phyloP scores from a whole-genome alignment of 1,140 invertebrate species.

The Scaptomyza montana region DNA sequence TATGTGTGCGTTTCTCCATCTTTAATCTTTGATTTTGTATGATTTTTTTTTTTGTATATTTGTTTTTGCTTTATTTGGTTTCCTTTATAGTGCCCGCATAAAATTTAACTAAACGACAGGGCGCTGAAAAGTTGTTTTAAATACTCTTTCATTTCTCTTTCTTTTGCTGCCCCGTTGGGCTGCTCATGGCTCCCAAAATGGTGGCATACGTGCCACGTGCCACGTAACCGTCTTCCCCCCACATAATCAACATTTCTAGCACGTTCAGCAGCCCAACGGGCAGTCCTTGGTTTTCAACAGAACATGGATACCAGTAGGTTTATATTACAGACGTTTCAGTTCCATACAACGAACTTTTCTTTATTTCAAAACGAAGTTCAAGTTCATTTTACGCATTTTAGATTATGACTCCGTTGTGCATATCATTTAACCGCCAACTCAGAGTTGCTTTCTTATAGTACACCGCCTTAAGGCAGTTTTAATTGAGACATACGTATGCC shows the following conservation, averaged over 20 bases:
- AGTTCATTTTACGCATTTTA: slow-evolving; percentile 75
- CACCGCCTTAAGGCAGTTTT: slow-evolving; percentile 50
- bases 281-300: slow-evolving; percentile 71
- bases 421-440: slow-evolving; percentile 50
- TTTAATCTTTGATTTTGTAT: slow-evolving; percentile 45
- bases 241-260: slow-evolving; percentile 40
- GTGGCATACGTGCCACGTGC: slow-evolving; percentile 61
- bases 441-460: slow-evolving; percentile 1
- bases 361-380: slow-evolving; percentile 66
- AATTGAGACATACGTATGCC: slow-evolving; percentile 71
- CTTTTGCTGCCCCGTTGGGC: slow-evolving; percentile 18
- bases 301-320: slow-evolving; percentile 5
- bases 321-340: background rate
- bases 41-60: slow-evolving; percentile 17
- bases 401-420: slow-evolving; percentile 56
- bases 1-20: slow-evolving; percentile 54
- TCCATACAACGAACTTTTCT: slow-evolving; percentile 27
- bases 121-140: slow-evolving; percentile 61
- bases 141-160: slow-evolving; percentile 60
- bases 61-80: slow-evolving; percentile 30
- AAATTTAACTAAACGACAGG: slow-evolving; percentile 61
- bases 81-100: slow-evolving; percentile 75
- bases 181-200: slow-evolving; percentile 50
- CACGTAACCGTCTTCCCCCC: slow-evolving; percentile 54
- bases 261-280: slow-evolving; percentile 46